phyloP scores from a whole-genome alignment of 2,797 vertebrate species.

The Helostoma temminkii region DNA sequence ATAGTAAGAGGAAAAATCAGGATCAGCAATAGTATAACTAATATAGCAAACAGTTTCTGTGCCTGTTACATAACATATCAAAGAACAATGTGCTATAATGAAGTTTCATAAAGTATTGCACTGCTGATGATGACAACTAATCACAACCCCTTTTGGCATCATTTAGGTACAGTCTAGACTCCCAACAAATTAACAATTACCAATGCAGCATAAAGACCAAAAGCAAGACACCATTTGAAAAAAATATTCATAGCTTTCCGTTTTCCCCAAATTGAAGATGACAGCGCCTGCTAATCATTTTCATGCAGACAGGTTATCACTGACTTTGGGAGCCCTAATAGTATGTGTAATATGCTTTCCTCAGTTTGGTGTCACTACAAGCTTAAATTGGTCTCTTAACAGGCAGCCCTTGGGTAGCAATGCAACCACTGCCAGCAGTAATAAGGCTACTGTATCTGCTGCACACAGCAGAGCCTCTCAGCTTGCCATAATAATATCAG shows the following conservation, averaged over 20 bases:
- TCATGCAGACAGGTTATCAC: conserved; percentile 33
- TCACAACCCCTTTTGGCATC: conserved; percentile 17
- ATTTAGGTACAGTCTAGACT: conserved; percentile 29
- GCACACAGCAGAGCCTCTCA: conserved; percentile 37
- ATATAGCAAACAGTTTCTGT: conserved; percentile 2
- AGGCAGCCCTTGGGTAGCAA: conserved; percentile 51
- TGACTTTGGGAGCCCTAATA: conserved; percentile 8
- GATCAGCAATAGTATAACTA: too few relatives aligned
- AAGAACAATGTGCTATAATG: conserved; percentile 15
- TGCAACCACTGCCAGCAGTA: conserved; percentile 57
- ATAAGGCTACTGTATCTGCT: conserved; percentile 69
- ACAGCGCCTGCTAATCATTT: conserved; percentile 43
- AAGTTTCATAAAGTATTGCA: conserved; percentile 15
- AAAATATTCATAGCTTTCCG: conserved; percentile 19
- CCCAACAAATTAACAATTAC: conserved; percentile 41
- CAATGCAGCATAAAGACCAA: conserved; percentile 22
- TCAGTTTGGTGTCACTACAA: conserved; percentile 66
- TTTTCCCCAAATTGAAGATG: conserved; percentile 42
- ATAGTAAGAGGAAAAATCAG: not conserved
- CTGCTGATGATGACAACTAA: conserved; percentile 4
- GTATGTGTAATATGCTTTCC: conserved; percentile 30
- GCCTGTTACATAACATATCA: conserved; percentile 8
- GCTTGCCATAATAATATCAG: conserved; percentile 56
- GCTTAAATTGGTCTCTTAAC: conserved; percentile 68
- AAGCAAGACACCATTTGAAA: conserved; percentile 26